Base-by-base conservation (phyloP, 1,140 invertebrate species). In the Atta texana region DNA sequence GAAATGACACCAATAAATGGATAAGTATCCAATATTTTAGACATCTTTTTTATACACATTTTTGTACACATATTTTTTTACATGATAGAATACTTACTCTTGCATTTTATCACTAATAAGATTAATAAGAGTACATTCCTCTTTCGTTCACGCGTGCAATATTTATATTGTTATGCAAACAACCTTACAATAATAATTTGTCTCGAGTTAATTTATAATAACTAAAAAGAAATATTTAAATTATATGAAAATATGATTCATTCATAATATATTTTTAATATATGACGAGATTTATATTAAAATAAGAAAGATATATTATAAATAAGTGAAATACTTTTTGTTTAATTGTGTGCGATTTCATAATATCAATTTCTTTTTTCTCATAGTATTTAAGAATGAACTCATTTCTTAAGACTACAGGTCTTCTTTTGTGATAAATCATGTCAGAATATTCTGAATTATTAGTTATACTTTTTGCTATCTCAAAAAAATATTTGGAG, bases 1-100 rank as follows among this genome's bases (percentile, higher is more conserved):
- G 95, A 95, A 86, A 88, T 95, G 21, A 87, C 92, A 55, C 94
- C 94, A 18, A 95, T 95, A 71, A 94, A 94, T 34, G 89, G 91
- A 92, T 94, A 93, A 92, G 68, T 78, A 87, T 63, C 77, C 49
- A 28, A 81, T 81, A 28, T 24, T 63, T 64, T 84, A 66, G 16
- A 63, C 66, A 55, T 63, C 28, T 59, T 85, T 82, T 88, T 78
- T 80, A 64, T 80, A 89, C 34, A 69, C 51, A 53, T 74, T 72
- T 85, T 85, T 64, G 6, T 75, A 80, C 49, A 66, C 51, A 31
- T 39, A 21, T 53, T 44, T 80, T 69, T 68, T 81, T 71, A 44
- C 44, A 81, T 59, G 12, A 49, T 71, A 57, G 34, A 44, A 57
- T 81, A 81, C 24, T 66, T 78, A 64, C 28, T 69, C 44, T 81